Evolutionary conservation across 2,888 invertebrate genomes (phyloP).

Genomic region (Eurytoma californica): DNA sequence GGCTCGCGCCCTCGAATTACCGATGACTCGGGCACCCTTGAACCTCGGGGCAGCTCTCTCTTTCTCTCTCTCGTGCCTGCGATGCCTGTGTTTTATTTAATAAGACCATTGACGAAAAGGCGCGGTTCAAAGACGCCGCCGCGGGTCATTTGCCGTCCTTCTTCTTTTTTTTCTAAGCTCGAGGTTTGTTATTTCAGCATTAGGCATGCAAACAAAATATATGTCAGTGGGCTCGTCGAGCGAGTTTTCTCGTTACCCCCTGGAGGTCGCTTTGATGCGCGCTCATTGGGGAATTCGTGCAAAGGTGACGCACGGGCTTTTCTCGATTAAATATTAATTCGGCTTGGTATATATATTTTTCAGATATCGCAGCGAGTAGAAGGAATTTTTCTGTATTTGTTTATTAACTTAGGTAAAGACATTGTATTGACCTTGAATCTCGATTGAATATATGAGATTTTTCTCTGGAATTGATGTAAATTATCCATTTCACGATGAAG

Average conservation of each 20-base stretch:
- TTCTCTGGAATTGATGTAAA: too few species aligned
- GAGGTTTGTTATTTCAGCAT: slow-evolving; percentile 69
- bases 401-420: too few species aligned
- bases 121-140: slow-evolving; percentile 65
- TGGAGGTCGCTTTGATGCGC: slow-evolving; percentile 40
- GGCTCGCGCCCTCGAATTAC: slow-evolving; percentile 7
- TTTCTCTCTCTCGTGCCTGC: neutral
- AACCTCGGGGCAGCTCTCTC: neutral
- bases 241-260: slow-evolving; percentile 1
- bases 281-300: slow-evolving; percentile 4
- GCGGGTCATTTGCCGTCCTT: slow-evolving; percentile 36
- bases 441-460: too few species aligned
- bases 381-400: neutral
- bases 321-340: slow-evolving; percentile 24
- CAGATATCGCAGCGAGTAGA: neutral
- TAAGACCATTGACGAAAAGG: slow-evolving; percentile 61
- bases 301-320: slow-evolving; percentile 7
- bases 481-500: too few species aligned
- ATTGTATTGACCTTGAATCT: too few species aligned
- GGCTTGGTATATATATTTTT: neutral
- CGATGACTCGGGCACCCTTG: slow-evolving; percentile 11
- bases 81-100: slow-evolving; percentile 59
- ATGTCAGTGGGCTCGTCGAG: slow-evolving; percentile 48
- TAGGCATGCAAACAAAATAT: slow-evolving; percentile 64
- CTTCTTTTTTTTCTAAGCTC: neutral